Evolutionary conservation across 2,888 invertebrate species (phyloP), one percentile per base, ranked within the genome.

Genomic region (Brenthis daphne): DNA sequence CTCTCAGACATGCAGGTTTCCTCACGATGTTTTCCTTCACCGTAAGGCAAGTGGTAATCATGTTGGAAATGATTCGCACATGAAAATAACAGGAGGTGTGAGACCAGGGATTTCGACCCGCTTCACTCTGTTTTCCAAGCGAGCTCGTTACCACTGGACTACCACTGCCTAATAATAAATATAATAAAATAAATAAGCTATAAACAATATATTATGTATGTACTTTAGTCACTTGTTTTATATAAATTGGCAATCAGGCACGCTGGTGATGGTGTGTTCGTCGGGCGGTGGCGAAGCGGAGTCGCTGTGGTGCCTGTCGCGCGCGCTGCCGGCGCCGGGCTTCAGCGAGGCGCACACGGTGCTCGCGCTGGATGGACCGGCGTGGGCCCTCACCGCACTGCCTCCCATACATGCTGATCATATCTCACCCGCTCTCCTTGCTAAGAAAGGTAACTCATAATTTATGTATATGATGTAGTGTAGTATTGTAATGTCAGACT

Each of bases 281-380:
- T 86, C 88, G 48, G 90, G 89, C 16, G 87, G 88, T 6, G 88
- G 90, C 14, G 93, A 93, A 74, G 92, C 90, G 51, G 93, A 93
- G 82, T 85, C 90, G 0, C 80, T 93, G 64, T 93, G 93, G 93
- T 93, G 93, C 68, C 75, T 93, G 72, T 92, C 93, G 24, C 96
- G 96, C 6, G 95, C 96, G 65, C 84, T 96, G 53, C 94, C 95
- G 12, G 96, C 96, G 79, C 96, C 96, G 24, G 95, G 95, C 8
- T 90, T 92, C 76, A 88, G 95, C 74, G 97, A 97, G 85, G 95
- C 96, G 0, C 96, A 97, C 86, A 96, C 96, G 0, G 94, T 96
- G 70, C 87, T 97, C 55, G 94, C 95, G 37, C 89, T 99, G 1
- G 97, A 97, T 83, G 98, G 98, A n/a, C 96, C 96, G 8, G 97